Evolutionary conservation across 2,113 vertebrate genomes (phyloP).

Genomic region (Rhinolophus ferrumequinum): DNA sequence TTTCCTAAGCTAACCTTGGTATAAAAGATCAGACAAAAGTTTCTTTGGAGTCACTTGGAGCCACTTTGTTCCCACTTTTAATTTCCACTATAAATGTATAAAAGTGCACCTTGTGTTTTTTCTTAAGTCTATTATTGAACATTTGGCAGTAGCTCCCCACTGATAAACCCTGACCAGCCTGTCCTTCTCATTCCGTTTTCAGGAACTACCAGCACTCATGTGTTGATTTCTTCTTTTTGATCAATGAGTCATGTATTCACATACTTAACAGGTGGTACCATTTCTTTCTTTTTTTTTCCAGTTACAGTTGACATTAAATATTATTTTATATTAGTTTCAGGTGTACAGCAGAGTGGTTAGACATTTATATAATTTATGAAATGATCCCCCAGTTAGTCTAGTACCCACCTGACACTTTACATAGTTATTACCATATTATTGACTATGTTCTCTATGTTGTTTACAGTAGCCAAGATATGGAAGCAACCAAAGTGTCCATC

Average conservation of each 20-base stretch:
- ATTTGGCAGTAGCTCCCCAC: not conserved
- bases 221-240: not conserved
- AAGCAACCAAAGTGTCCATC: too few species aligned
- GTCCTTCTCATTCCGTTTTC: not conserved
- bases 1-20: not conserved
- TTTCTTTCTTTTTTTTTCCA: not conserved
- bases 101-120: not conserved
- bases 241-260: not conserved
- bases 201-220: not conserved
- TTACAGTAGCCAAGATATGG: too few species aligned
- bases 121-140: not conserved
- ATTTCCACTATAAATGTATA: not conserved
- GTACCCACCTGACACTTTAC: too few species aligned
- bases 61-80: not conserved
- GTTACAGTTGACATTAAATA: too few species aligned
- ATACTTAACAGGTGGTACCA: rapidly evolving
- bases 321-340: not conserved
- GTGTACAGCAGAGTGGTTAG: not conserved
- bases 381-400: too few species aligned
- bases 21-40: not conserved
- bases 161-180: too few species aligned
- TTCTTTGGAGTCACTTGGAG: not conserved
- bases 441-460: too few species aligned
- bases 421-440: too few species aligned
- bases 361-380: too few species aligned